Evolutionary conservation across 2,888 invertebrate genomes (phyloP), one percentile per base, ranked within the genome.

Genomic region (Hypomecis punctinalis): DNA sequence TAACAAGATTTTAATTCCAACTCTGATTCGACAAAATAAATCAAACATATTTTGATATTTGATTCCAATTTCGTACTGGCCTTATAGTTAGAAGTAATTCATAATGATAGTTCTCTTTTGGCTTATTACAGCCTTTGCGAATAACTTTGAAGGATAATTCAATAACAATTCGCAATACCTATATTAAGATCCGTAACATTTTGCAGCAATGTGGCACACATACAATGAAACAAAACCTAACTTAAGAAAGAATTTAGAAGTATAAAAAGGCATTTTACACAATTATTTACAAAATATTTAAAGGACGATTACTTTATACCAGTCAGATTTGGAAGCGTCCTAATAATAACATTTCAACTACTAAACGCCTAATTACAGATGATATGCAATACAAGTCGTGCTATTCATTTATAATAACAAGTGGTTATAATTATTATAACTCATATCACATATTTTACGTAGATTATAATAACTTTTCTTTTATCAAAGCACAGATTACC

Each of bases 381-480:
- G 92, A 92, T 93, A 92, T 93, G 92, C 92, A 90, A 88, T 90
- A 90, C 85, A 89, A 84, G 85, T 88, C 82, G 91, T 92, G 90
- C 91, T 90, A 89, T 83, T 82, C 80, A 85, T 63, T 59, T 77
- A 79, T 83, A 81, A 87, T 91, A 91, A 92, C 91, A 89, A 91
- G 91, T 90, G 89, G 85, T 81, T 89, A 90, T 84, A 87, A 46
- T 72, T 77, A 78, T 79, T 77, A 77, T 80, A 86, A 88, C 84
- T 85, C 87, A 88, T 91, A 93, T 93, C 92, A 93, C 92, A 93
- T 88, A 89, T 83, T 84, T 92, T 92, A 92, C 91, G 93, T 93
- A 91, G 89, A 87, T 90, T 85, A 85, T 85, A 65, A 56, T 61
- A 88, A 82, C 77, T 82, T 68, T 84, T 80, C 79, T 79, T 83